phyloP scores from a whole-genome alignment of 2,113 vertebrate species.

The Opisthocomus hoazin region DNA sequence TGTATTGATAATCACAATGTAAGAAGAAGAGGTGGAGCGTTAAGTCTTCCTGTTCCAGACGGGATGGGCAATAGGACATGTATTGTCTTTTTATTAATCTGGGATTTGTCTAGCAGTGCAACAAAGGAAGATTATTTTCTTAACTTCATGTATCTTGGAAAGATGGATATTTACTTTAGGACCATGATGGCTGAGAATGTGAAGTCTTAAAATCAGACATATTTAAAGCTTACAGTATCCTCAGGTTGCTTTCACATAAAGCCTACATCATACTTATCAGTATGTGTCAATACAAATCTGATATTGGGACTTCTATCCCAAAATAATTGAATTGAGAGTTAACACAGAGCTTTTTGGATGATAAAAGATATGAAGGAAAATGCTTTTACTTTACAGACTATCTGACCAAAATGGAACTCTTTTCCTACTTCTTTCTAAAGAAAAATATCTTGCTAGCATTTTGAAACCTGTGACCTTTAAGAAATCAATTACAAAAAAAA shows the following conservation, averaged over 20 bases:
- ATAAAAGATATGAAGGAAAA: neutral
- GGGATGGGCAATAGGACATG: neutral
- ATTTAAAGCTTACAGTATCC: neutral
- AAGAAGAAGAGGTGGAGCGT: neutral
- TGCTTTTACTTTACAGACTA: neutral
- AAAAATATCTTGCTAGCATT: neutral
- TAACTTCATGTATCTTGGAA: neutral
- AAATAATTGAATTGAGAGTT: neutral
- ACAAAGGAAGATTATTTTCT: neutral
- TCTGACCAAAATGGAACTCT: neutral
- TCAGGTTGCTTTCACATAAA: neutral
- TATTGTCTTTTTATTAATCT: neutral
- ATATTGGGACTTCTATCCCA: neutral
- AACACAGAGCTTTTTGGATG: fast-evolving
- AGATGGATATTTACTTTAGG: neutral
- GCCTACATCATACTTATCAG: neutral
- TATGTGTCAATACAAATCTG: neutral
- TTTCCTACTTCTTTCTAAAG: neutral
- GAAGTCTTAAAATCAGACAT: neutral
- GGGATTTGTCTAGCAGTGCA: neutral
- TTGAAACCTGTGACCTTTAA: neutral
- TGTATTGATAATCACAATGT: neutral
- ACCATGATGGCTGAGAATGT: fast-evolving
- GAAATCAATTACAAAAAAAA: neutral
- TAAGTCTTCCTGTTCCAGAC: fast-evolving